These are phyloP conservation scores for Pachypeltis micranthus DNA, from an alignment of 1,140 invertebrate genomes.

Conservation along the genomic window DNA sequence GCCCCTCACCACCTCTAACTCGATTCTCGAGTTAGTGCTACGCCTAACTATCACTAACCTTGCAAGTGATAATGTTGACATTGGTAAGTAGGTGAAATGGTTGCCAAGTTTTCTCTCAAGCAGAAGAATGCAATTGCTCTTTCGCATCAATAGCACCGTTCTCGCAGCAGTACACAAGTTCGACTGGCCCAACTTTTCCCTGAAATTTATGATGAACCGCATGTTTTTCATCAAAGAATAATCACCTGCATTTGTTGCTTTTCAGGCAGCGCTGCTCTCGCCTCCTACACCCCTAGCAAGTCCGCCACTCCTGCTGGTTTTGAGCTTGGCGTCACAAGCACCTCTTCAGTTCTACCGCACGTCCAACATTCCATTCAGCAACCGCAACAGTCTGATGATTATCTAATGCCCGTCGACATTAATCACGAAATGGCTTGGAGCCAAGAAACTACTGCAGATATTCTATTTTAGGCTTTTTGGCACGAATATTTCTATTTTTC, in stretches of 20 bases:
- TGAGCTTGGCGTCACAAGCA: slow-evolving; percentile 49
- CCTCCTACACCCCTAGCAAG: slow-evolving; percentile 51
- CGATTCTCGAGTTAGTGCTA: no score
- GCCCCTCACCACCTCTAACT: no score
- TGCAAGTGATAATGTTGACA: no score
- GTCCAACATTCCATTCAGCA: background rate
- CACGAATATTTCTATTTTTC: slow-evolving; percentile 2
- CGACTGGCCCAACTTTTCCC: no score
- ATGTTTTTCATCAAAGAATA: no score
- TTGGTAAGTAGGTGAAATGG: no score
- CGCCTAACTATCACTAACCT: no score
- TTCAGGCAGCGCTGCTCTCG: slow-evolving; percentile 39
- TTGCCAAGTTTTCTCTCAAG: background rate
- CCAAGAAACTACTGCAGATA: slow-evolving; percentile 49
- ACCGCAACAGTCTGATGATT: slow-evolving; percentile 32
- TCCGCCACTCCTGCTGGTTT: slow-evolving; percentile 43
- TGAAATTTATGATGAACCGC: no score
- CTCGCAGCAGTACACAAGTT: no score
- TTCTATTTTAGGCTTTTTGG: slow-evolving; percentile 42
- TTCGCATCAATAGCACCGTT: no score
- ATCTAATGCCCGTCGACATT: slow-evolving; percentile 44
- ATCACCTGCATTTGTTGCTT: slow-evolving; percentile 4
- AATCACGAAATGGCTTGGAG: slow-evolving; percentile 45
- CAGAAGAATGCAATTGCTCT: background rate
- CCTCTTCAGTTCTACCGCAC: slow-evolving; percentile 26